Base-by-base conservation (phyloP, 2,888 invertebrate genomes). In the Idaea biselata region DNA sequence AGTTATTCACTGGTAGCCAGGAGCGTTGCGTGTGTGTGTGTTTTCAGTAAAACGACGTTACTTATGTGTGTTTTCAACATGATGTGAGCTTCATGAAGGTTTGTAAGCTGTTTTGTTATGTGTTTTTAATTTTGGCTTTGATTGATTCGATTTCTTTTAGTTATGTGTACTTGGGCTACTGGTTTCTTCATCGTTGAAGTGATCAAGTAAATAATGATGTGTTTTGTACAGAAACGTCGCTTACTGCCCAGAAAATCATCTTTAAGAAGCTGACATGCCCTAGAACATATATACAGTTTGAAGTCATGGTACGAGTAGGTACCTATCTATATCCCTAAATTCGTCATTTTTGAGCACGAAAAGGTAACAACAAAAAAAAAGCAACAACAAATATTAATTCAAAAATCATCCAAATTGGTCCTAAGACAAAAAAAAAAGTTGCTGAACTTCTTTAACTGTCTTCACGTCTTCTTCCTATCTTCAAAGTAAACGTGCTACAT, bases 1-100 rank as follows among this genome's bases (percentile, higher is more conserved):
- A n/a, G n/a, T n/a, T 84, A 84, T 86, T 82, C 86, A 77, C 78
- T 72, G 70, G 69, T 67, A 72, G 68, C 68, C 67, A 18, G 44
- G 11, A 11, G 44, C 44, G 33, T 33, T 33, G 33, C 33, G 44
- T 44, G 44, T 11, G 11, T 44, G 44, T 44, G 44, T 44, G 44
- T 44, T 32, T 44, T 44, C 44, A 44, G 11, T 44, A 11, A 44
- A 44, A 14, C 44, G 3, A 44, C 14, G 11, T 44, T 44, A 44
- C 11, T 44, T 14, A 14, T 8, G 14, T 7, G 11, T 7, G 14
- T 44, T 8, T 44, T 4, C 11, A 44, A 44, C 44, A 44, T 44
- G 44, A 44, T 0, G 44, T 44, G 44, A 44, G 44, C 44, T 44
- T 44, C 44, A 44, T 44, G 44, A 2, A 44, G 8, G 44, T 44